Evolutionary conservation across 2,797 vertebrate genomes (phyloP), one percentile per base, ranked within the genome.

Genomic region (Myotis vivesi): DNA sequence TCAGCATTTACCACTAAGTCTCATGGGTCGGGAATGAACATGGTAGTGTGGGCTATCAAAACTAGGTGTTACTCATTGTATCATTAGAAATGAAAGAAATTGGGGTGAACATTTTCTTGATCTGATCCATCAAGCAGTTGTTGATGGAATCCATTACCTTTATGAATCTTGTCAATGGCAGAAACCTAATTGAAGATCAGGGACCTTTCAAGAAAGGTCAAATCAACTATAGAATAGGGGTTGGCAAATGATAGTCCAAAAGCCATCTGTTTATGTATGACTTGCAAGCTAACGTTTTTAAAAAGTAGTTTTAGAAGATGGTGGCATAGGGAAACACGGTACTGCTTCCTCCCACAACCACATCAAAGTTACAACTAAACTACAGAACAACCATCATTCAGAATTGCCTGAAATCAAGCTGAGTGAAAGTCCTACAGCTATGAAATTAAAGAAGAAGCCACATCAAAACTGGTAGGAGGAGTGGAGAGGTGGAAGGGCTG

Each of bases 171-270:
- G 36, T 73, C 30, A 69, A 30, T 77, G 94, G 20, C 30, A 76
- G 77, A 87, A 49, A 66, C 11, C 76, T 90, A 75, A 88, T 4
- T 88, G 73, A 95, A 80, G 33, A 85, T 85, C 59, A 85, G 49
- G n/a, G 13, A 23, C 91, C 49, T 94, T 95, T 72, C 62, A 94
- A 62, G 75, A 57, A 89, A 46, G 20, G 4, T 87, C 33, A 87
- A 22, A 44, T 87, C 46, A 92, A 25, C 36, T 62, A 41, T 5
- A 76, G 51, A 89, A 57, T 23, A 25, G 15, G n/a, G 20, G 0
- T 30, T 62, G 15, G 41, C 41, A 83, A 73, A 69, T 71, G 89
- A 1, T 89, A 89, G 51, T 36, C 55, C 2, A 7, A 5, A 7
- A 57, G 10, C 28, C 38, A 17, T 23, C 19, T 94, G 22, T 53